A percentile compares a stretch with the other conserved stretches of the same genome.
These are phyloP conservation scores for Spodoptera exigua DNA, from an alignment of 2,888 invertebrate species.

Conservation along the genomic window DNA sequence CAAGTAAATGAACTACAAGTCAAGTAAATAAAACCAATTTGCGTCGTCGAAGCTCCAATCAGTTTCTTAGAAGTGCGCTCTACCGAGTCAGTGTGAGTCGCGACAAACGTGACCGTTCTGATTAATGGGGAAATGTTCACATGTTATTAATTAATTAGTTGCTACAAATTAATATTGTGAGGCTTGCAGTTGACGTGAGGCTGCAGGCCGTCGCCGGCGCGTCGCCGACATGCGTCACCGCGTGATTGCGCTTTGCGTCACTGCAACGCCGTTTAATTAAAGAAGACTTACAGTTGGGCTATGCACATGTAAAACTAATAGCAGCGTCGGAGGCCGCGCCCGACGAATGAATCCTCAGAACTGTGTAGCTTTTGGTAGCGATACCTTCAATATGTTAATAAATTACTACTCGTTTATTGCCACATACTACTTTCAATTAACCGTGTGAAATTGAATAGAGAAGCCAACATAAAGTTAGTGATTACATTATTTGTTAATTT, in stretches of 20 bases:
- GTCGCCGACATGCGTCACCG: slow-evolving; percentile 67
- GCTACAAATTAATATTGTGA: slow-evolving; percentile 82
- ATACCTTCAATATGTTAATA: slow-evolving; percentile 24
- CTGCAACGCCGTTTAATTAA: slow-evolving; percentile 79
- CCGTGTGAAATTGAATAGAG: no score
- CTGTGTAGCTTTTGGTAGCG: slow-evolving; percentile 50
- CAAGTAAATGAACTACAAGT: slow-evolving; percentile 56
- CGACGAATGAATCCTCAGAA: slow-evolving; percentile 63
- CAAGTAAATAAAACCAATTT: slow-evolving; percentile 63
- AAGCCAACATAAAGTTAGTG: no score
- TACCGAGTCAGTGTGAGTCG: slow-evolving; percentile 39
- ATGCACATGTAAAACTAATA: slow-evolving; percentile 59
- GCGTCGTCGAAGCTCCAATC: slow-evolving; percentile 51
- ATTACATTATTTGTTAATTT: no score
- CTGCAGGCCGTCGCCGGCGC: slow-evolving; percentile 64
- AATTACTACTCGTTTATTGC: slow-evolving; percentile 8
- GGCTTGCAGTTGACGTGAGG: slow-evolving; percentile 81
- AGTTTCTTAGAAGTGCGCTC: slow-evolving; percentile 48
- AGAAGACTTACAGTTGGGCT: slow-evolving; percentile 75
- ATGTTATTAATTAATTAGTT: slow-evolving; percentile 85
- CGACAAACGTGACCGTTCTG: slow-evolving; percentile 70
- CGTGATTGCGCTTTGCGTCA: slow-evolving; percentile 68
- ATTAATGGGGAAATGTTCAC: slow-evolving; percentile 79
- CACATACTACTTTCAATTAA: no score
- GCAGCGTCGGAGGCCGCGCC: slow-evolving; percentile 45